Evolutionary conservation across 2,113 vertebrate genomes (phyloP).

Genomic region (Callospermophilus lateralis): DNA sequence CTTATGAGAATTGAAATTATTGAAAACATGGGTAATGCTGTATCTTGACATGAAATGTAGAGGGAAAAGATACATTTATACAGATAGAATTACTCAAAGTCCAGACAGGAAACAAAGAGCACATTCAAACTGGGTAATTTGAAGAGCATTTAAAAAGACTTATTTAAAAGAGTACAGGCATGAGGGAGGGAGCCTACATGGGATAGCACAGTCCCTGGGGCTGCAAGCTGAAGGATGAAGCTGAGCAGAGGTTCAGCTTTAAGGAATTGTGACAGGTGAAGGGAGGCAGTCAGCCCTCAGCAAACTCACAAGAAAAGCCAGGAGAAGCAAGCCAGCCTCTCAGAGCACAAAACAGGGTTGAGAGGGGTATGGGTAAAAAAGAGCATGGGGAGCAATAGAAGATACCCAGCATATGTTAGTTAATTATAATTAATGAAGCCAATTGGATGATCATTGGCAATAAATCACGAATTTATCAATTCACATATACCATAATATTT

Average conservation of each 20-base stretch:
- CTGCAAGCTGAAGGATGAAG: neutral
- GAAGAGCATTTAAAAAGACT: constrained; percentile 12
- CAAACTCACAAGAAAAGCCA: neutral
- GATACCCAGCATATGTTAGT: neutral
- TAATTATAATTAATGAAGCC: neutral
- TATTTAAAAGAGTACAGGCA: neutral
- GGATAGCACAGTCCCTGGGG: neutral
- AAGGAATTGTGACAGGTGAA: neutral
- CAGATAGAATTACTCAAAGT: constrained; percentile 57
- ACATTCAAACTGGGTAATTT: neutral
- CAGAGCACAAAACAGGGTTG: neutral
- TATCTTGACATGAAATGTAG: constrained; percentile 68
- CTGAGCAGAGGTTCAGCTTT: neutral
- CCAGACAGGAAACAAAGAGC: constrained; percentile 49
- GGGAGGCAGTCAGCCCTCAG: no score
- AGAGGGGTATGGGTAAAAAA: neutral
- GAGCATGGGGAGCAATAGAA: neutral
- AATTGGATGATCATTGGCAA: neutral
- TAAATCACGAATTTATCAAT: neutral
- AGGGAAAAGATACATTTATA: neutral
- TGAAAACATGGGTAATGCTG: constrained; percentile 61
- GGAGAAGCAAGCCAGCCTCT: neutral
- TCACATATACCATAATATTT: neutral
- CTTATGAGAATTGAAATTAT: constrained; percentile 73
- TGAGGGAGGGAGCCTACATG: neutral